A percentile compares a stretch with the other conserved stretches of the same genome.
These are phyloP conservation scores for Choristoneura rosaceana DNA, from an alignment of 2,888 invertebrate genomes.

Conservation along the genomic window DNA sequence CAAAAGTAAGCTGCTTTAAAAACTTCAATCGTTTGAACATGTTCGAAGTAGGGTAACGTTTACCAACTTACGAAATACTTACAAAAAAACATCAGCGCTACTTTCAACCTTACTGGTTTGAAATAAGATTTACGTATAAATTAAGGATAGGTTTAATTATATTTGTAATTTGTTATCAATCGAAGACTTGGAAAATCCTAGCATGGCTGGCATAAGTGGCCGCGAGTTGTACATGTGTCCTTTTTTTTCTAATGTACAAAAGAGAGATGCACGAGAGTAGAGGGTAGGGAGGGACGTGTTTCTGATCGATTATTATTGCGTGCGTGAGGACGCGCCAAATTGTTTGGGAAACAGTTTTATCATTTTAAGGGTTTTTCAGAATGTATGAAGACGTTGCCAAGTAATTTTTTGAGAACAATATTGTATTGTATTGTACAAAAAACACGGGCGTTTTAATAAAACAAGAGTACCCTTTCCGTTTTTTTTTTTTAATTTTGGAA, in stretches of 20 bases:
- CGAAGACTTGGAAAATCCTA: not conserved
- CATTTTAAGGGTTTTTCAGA: not conserved
- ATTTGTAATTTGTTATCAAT: constrained; percentile 27
- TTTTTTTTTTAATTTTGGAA: too few relatives aligned
- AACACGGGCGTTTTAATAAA: too few relatives aligned
- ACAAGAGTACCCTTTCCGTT: too few relatives aligned
- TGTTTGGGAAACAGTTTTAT: not conserved
- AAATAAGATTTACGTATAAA: not conserved
- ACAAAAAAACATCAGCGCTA: not conserved
- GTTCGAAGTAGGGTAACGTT: constrained; percentile 23
- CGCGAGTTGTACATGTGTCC: not conserved
- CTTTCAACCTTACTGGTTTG: not conserved
- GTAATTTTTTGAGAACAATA: too few relatives aligned
- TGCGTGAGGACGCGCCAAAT: not conserved
- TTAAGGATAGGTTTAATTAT: not conserved
- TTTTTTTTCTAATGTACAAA: not conserved
- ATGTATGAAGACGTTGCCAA: not conserved
- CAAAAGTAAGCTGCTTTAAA: not conserved
- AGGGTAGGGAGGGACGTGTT: not conserved
- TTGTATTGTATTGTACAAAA: too few relatives aligned
- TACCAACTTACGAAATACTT: constrained; percentile 11
- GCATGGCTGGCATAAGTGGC: not conserved
- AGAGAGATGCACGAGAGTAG: not conserved
- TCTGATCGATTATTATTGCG: not conserved
- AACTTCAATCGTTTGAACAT: constrained; percentile 23